Base-by-base conservation (phyloP, 2,113 vertebrate species). In the Triplophysa rosa region DNA sequence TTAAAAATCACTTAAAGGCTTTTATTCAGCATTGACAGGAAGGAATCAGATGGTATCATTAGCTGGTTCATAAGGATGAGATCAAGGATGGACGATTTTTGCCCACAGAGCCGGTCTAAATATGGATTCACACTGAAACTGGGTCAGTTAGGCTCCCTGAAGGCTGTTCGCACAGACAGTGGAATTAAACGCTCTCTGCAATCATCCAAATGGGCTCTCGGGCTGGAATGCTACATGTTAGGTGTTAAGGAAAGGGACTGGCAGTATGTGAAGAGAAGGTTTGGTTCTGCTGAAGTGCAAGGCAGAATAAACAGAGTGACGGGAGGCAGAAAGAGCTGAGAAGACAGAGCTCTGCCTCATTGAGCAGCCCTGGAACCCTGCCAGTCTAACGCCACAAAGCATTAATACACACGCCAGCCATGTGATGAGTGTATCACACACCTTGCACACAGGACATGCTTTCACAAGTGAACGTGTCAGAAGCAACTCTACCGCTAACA, bases 101-200 rank as follows among this genome's bases (percentile, higher is more conserved):
- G 86, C 80, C 87, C 73, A 63, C 82, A 86, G 84, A 87, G 87
- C 79, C 87, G 68, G 83, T 78, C 58, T 70, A 72, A 81, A 79
- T 83, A 85, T 85, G 66, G 68, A 67, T 72, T 83, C 47, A 19
- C 75, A 71, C 66, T 37, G 70, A 91, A 93, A 93, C 87, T 92
- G 90, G 91, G 91, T 93, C 92, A 93, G 86, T 89, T 83, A 59
- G 82, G 85, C 87, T 92, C 89, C 88, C 90, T 82, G 80, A 91
- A 87, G 91, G 89, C 88, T 89, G 88, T 82, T 88, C 86, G 85
- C 89, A 90, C 88, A 88, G 88, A 82, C 79, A 67, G 86, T 87
- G 80, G 88, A 90, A 91, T 87, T 87, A 91, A 83, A 88, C 81
- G 84, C 88, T 84, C 80, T 85, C 68, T 86, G 84, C 91, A 92